These are phyloP conservation scores for Ostrea denselamellosa DNA, from an alignment of 1,140 invertebrate genomes.

Conservation along the genomic window DNA sequence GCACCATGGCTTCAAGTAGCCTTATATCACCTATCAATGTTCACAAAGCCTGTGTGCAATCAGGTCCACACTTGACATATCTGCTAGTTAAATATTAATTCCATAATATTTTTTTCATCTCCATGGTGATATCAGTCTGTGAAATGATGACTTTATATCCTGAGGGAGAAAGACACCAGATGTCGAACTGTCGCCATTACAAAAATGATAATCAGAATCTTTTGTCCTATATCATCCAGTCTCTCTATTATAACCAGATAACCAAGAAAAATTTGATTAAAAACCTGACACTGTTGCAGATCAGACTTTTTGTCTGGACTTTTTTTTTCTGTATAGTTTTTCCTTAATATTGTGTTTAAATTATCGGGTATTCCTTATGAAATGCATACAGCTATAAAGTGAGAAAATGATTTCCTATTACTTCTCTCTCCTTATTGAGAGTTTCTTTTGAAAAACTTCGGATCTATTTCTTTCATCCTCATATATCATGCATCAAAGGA, in stretches of 20 bases:
- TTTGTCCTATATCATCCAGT: background rate
- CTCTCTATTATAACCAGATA: background rate
- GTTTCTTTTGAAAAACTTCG: too few species aligned
- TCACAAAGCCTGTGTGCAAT: background rate
- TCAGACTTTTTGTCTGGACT: background rate
- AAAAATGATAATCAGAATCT: background rate
- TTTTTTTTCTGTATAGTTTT: too few species aligned
- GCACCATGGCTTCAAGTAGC: background rate
- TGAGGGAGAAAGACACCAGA: background rate
- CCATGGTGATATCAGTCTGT: conserved; percentile 25
- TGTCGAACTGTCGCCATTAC: background rate
- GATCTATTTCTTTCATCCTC: too few species aligned
- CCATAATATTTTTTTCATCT: conserved; percentile 35
- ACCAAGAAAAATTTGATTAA: background rate
- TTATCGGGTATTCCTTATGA: too few species aligned
- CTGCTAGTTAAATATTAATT: conserved; percentile 20
- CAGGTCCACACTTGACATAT: background rate
- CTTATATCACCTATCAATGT: background rate
- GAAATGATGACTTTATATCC: background rate
- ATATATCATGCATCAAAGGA: too few species aligned
- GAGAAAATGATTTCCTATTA: too few species aligned
- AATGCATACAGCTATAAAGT: too few species aligned
- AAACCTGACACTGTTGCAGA: background rate
- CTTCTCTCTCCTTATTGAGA: too few species aligned
- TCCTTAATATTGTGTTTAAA: too few species aligned